Evolutionary conservation across 2,888 invertebrate genomes (phyloP).

Genomic region (Drosophila percnosoma): DNA sequence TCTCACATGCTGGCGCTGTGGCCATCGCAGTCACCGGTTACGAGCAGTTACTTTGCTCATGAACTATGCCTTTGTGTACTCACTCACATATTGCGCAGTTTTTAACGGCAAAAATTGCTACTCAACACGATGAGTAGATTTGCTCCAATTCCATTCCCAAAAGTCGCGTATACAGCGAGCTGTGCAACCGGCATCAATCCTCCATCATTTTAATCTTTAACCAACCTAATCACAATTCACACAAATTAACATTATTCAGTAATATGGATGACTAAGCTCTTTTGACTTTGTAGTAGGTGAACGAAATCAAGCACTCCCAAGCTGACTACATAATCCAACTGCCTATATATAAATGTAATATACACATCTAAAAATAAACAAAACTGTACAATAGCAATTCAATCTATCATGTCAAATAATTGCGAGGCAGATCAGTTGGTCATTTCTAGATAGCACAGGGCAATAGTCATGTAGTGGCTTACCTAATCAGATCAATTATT

Average conservation of each 20-base stretch:
- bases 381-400: neutral
- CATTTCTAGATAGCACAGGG: neutral
- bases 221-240: neutral
- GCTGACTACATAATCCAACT: neutral
- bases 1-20: constrained; percentile 1
- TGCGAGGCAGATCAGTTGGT: neutral
- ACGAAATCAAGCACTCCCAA: neutral
- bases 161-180: constrained; percentile 14
- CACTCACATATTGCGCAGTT: constrained; percentile 49
- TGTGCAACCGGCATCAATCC: no score
- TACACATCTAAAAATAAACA: neutral
- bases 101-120: constrained; percentile 13
- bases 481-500: constrained; percentile 3
- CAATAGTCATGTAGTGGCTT: no score
- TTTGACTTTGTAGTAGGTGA: neutral
- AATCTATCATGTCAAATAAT: neutral
- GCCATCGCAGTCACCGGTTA: constrained; percentile 20
- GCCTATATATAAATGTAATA: neutral
- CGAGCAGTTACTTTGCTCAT: constrained; percentile 24
- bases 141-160: constrained; percentile 20
- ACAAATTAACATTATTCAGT: neutral
- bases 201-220: neutral
- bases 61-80: constrained; percentile 33
- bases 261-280: neutral
- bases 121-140: constrained; percentile 15